A percentile compares a stretch with the other conserved stretches of the same genome.
phyloP scores from a whole-genome alignment of 2,888 invertebrate genomes.

The Hymenopus coronatus region DNA sequence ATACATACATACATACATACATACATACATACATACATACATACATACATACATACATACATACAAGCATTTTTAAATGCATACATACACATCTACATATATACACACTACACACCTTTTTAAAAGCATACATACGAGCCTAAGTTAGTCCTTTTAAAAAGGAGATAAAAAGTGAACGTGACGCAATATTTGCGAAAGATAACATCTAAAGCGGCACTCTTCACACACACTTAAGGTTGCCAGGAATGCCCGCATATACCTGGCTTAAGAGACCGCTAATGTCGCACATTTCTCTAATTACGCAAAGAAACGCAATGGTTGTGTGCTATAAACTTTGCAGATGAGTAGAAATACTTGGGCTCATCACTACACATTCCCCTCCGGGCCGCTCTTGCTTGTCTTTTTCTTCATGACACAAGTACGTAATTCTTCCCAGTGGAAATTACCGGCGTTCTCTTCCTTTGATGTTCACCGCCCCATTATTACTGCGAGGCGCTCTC shows the following conservation, averaged over 20 bases:
- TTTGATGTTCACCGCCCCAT: slow-evolving; percentile 28
- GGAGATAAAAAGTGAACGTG: background rate
- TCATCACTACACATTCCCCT: background rate
- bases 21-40: too few species aligned
- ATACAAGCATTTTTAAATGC: too few species aligned
- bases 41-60: too few species aligned
- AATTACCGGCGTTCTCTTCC: slow-evolving; percentile 17
- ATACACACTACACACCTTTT: background rate
- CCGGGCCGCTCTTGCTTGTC: background rate
- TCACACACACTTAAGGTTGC: background rate
- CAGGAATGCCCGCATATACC: background rate
- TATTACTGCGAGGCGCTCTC: slow-evolving; percentile 22
- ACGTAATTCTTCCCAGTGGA: slow-evolving; percentile 22
- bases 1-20: too few species aligned
- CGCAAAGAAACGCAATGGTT: background rate
- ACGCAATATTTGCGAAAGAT: background rate
- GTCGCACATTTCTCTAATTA: background rate
- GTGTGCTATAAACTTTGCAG: background rate
- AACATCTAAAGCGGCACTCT: background rate
- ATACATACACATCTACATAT: background rate
- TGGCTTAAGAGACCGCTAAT: background rate
- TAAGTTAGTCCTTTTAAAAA: background rate
- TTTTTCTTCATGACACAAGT: slow-evolving; percentile 19
- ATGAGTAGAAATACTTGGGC: background rate
- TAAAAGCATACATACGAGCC: too few species aligned